Evolutionary conservation across 2,797 vertebrate genomes (phyloP).

Genomic region (Acanthornis magna): DNA sequence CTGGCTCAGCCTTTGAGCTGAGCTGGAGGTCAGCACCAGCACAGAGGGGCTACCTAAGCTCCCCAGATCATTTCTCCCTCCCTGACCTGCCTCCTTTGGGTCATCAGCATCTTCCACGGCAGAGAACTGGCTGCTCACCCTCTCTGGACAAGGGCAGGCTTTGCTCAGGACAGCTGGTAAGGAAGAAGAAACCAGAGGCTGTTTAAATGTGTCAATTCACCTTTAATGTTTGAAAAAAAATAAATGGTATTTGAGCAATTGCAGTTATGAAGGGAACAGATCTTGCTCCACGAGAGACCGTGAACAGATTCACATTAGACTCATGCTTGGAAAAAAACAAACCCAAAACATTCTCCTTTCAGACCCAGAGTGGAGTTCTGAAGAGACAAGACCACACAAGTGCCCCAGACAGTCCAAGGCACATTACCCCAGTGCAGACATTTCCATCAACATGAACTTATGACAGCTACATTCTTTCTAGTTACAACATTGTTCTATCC

Average conservation of each 20-base stretch:
- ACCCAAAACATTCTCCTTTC: slow-evolving; percentile 48
- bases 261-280: slow-evolving; percentile 66
- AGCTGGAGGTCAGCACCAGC: not conserved
- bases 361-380: slow-evolving; percentile 19
- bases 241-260: slow-evolving; percentile 70
- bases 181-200: slow-evolving; percentile 22
- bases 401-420: slow-evolving; percentile 46
- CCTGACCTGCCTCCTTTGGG: not conserved
- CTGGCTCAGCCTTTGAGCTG: not conserved
- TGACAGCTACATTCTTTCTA: slow-evolving; percentile 62
- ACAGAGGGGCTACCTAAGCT: not conserved
- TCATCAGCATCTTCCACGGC: not conserved
- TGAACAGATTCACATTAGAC: slow-evolving; percentile 70
- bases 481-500: slow-evolving; percentile 61
- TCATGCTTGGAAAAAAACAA: slow-evolving; percentile 61
- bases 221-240: slow-evolving; percentile 71
- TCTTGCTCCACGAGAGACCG: slow-evolving; percentile 50
- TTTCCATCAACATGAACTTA: slow-evolving; percentile 50
- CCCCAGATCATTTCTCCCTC: not conserved
- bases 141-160: not conserved
- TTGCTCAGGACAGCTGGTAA: not conserved
- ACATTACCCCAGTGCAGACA: slow-evolving; percentile 36
- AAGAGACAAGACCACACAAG: slow-evolving; percentile 11
- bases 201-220: slow-evolving; percentile 69
- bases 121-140: not conserved